A percentile compares a stretch with the other conserved stretches of the same genome.
Evolutionary conservation across 2,113 vertebrate genomes (phyloP).

Genomic region (Paratilapia polleni): DNA sequence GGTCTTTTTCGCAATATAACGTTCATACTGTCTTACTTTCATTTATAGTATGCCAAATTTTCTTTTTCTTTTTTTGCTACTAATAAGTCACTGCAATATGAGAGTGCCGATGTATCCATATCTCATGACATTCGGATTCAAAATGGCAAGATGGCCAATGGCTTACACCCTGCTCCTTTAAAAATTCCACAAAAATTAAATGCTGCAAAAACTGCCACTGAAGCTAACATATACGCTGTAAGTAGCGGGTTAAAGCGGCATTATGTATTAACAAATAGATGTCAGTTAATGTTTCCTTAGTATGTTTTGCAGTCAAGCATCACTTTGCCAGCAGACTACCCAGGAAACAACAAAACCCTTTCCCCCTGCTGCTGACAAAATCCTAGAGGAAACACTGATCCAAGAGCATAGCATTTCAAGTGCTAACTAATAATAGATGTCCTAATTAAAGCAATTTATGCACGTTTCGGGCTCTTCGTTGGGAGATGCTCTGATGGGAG

Average conservation of each 20-base stretch:
- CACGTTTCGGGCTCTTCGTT: constrained; percentile 52
- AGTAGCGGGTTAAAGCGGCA: background rate
- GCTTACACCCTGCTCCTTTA: background rate
- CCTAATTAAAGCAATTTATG: constrained; percentile 71
- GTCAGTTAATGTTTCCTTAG: background rate
- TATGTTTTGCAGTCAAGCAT: background rate
- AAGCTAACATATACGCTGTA: background rate
- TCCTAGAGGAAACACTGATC: constrained; percentile 4
- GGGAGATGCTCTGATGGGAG: constrained; percentile 59
- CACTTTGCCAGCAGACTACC: background rate
- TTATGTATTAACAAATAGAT: background rate
- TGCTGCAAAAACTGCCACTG: background rate
- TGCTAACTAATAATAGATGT: constrained; percentile 60
- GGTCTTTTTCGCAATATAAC: background rate
- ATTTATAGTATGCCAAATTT: background rate
- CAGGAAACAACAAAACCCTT: background rate
- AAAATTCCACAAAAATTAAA: background rate
- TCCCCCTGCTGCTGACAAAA: background rate
- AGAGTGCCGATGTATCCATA: no score
- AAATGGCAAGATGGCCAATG: no score
- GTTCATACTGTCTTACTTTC: background rate
- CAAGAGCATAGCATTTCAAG: constrained; percentile 46
- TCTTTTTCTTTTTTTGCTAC: background rate
- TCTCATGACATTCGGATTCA: no score
- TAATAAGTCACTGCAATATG: no score